Conservation (phyloP, 2,888 invertebrate genomes). For the Dryocosmus kuriphilus region DNA sequence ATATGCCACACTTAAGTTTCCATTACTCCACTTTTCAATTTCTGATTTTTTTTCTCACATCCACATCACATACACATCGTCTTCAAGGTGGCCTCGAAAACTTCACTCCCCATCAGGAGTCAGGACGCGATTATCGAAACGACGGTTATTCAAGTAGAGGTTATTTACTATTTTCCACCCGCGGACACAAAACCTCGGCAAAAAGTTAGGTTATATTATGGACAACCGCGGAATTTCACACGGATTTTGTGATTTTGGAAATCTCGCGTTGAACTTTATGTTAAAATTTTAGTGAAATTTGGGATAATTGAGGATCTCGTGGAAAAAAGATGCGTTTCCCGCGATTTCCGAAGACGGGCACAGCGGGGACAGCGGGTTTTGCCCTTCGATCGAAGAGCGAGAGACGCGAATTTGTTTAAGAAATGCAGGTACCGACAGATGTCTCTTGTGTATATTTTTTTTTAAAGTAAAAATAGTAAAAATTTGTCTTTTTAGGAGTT, state of each 20-base stretch:
- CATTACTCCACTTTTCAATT: neutral
- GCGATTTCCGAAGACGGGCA: conserved; percentile 15
- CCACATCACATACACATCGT: neutral
- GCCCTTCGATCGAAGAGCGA: conserved; percentile 13
- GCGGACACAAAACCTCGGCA: neutral
- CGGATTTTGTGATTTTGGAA: neutral
- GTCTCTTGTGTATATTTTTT: neutral
- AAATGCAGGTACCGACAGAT: neutral
- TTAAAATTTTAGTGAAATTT: neutral
- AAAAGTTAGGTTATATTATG: neutral
- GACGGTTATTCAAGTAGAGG: conserved; percentile 20
- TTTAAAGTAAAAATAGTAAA: neutral
- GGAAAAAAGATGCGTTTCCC: conserved; percentile 31
- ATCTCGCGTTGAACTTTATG: neutral
- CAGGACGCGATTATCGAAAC: neutral
- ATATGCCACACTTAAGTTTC: neutral
- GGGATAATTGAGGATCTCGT: neutral
- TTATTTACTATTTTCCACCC: conserved; percentile 13
- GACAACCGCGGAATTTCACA: too few relatives aligned
- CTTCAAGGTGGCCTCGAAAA: neutral
- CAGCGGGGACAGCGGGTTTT: neutral
- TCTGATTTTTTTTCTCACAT: neutral
- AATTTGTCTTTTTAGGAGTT: too few relatives aligned
- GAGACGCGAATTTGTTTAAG: conserved; percentile 2
- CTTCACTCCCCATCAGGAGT: neutral